These are phyloP conservation scores for Quadriops clusia DNA, from an alignment of 2,888 invertebrate genomes.

Conservation along the genomic window DNA sequence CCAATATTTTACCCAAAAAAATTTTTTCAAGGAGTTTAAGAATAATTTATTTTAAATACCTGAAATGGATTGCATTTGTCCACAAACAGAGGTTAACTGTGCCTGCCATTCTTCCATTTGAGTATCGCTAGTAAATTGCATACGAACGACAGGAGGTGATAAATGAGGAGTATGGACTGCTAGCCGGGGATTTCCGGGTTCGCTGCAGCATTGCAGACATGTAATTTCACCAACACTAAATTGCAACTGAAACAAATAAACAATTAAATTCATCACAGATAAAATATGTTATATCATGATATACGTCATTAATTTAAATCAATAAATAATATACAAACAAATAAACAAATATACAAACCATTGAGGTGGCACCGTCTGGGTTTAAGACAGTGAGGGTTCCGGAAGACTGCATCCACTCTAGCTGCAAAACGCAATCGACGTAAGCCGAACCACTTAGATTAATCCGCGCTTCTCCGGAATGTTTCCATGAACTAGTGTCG, in stretches of 20 bases:
- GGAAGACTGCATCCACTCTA: slow-evolving; percentile 65
- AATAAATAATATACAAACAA: too few relatives aligned
- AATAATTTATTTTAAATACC: slow-evolving; percentile 22
- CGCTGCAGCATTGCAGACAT: slow-evolving; percentile 65
- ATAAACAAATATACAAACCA: slow-evolving; percentile 47
- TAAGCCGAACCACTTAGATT: slow-evolving; percentile 33
- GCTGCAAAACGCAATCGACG: slow-evolving; percentile 67
- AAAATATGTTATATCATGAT: too few relatives aligned
- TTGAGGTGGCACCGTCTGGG: slow-evolving; percentile 64
- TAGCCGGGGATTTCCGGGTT: slow-evolving; percentile 66
- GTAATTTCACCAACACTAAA: slow-evolving; percentile 67
- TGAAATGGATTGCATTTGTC: slow-evolving; percentile 25
- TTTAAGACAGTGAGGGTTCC: slow-evolving; percentile 59
- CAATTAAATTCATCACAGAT: too few relatives aligned
- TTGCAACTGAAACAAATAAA: slow-evolving; percentile 40
- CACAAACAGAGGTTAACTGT: slow-evolving; percentile 54
- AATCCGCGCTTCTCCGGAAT: slow-evolving; percentile 63
- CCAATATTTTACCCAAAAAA: too few relatives aligned
- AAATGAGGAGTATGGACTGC: slow-evolving; percentile 61
- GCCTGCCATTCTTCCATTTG: slow-evolving; percentile 85
- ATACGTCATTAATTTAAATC: not conserved
- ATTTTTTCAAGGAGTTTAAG: too few relatives aligned
- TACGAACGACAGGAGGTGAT: slow-evolving; percentile 47
- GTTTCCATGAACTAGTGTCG: slow-evolving; percentile 77
- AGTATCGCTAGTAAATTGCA: slow-evolving; percentile 71